These are phyloP conservation scores for Sorex araneus DNA, from an alignment of 2,113 vertebrate species.

Conservation along the genomic window DNA sequence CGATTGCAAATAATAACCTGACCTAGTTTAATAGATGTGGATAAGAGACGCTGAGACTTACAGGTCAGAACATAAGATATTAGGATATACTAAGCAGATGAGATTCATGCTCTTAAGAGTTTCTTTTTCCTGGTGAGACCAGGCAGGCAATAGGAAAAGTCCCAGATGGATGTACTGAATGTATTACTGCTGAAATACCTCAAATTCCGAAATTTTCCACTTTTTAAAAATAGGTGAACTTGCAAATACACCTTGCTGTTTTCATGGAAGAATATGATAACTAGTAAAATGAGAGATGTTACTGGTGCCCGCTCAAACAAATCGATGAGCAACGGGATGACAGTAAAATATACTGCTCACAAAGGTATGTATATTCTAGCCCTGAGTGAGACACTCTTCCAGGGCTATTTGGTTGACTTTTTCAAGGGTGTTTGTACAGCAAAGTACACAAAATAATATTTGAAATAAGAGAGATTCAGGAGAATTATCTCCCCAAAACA, in stretches of 20 bases:
- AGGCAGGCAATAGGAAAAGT: neutral
- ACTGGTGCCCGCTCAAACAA: too few species aligned
- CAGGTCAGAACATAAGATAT: neutral
- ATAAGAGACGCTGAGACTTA: neutral
- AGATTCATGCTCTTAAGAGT: neutral
- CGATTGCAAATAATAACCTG: neutral
- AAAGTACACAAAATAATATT: neutral
- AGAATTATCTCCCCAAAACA: neutral
- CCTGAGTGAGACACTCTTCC: neutral
- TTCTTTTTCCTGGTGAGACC: too few species aligned
- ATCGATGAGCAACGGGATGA: too few species aligned
- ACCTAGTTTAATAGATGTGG: neutral
- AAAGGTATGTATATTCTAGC: neutral
- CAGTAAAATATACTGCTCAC: neutral
- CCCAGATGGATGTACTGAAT: neutral
- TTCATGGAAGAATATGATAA: neutral
- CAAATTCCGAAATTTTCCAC: neutral
- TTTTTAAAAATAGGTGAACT: neutral
- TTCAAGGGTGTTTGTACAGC: too few species aligned
- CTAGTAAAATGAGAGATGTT: neutral
- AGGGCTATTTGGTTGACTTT: neutral
- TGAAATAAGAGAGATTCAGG: neutral
- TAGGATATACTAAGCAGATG: neutral
- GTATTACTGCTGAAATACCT: neutral
- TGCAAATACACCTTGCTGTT: neutral